These are phyloP conservation scores for Drosophila niveifrons DNA, from an alignment of 2,888 invertebrate genomes.

Conservation along the genomic window DNA sequence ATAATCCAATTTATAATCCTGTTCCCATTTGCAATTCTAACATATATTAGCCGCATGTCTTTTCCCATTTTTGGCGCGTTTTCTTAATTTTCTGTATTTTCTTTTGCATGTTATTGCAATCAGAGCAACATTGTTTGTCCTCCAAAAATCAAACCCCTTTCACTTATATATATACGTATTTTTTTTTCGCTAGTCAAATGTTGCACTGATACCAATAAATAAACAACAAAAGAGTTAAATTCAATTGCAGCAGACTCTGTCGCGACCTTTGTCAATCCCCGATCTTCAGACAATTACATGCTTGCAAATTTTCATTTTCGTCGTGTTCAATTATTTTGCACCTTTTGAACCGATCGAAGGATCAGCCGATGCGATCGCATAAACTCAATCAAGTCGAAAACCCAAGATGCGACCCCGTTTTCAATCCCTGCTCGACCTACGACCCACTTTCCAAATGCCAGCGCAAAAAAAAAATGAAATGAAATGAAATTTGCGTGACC, in stretches of 20 bases:
- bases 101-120: conserved; percentile 79
- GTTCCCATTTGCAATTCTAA: conserved; percentile 21
- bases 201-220: conserved; percentile 72
- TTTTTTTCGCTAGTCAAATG: conserved; percentile 28
- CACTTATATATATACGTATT: conserved; percentile 26
- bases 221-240: conserved; percentile 80
- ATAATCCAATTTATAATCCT: conserved; percentile 7
- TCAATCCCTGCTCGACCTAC: conserved; percentile 44
- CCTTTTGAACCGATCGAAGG: conserved; percentile 74
- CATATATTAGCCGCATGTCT: conserved; percentile 11
- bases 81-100: conserved; percentile 46
- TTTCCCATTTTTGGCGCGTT: conserved; percentile 64
- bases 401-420: conserved; percentile 65
- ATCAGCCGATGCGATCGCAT: conserved; percentile 60
- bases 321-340: conserved; percentile 78
- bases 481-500: conserved; percentile 51
- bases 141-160: conserved; percentile 66
- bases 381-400: conserved; percentile 77
- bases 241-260: conserved; percentile 66
- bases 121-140: conserved; percentile 67
- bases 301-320: conserved; percentile 82
- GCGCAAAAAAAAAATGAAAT: conserved; percentile 43
- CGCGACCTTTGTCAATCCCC: conserved; percentile 56
- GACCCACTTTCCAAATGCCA: conserved; percentile 56
- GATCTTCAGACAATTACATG: conserved; percentile 82